phyloP scores from a whole-genome alignment of 2,797 vertebrate species.

The Gymnocypris eckloni region DNA sequence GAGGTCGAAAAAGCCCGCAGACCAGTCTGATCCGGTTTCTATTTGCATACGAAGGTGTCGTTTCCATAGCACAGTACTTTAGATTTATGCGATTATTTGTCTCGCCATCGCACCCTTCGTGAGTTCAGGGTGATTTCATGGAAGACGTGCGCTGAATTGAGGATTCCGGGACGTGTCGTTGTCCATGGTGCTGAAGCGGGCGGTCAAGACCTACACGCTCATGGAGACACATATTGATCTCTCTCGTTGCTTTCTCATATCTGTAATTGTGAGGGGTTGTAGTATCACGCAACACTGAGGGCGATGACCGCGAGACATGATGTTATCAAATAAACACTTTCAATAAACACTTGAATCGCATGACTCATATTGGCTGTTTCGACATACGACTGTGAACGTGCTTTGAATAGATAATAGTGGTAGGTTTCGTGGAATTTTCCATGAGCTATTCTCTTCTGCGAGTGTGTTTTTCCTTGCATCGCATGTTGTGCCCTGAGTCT shows the following conservation, averaged over 20 bases:
- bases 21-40: conserved; percentile 13
- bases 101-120: conserved; percentile 19
- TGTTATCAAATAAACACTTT: conserved; percentile 13
- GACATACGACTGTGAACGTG: conserved; percentile 64
- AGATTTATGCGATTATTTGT: conserved; percentile 24
- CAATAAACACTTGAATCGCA: no score
- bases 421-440: conserved; percentile 71
- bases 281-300: not conserved
- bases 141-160: conserved; percentile 53
- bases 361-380: conserved; percentile 66
- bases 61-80: not conserved
- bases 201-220: not conserved
- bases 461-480: conserved; percentile 48
- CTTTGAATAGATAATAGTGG: not conserved
- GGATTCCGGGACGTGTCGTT: conserved; percentile 50
- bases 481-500: conserved; percentile 47
- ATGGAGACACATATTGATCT: not conserved
- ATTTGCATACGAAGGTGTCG: conserved; percentile 21
- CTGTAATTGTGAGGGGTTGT: not conserved
- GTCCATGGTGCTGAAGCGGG: conserved; percentile 68
- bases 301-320: not conserved
- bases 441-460: conserved; percentile 42
- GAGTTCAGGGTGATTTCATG: conserved; percentile 33
- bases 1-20: conserved; percentile 1
- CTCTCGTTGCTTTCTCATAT: not conserved